These are phyloP conservation scores for Nettapus auritus DNA, from an alignment of 2,113 vertebrate species.

Conservation along the genomic window DNA sequence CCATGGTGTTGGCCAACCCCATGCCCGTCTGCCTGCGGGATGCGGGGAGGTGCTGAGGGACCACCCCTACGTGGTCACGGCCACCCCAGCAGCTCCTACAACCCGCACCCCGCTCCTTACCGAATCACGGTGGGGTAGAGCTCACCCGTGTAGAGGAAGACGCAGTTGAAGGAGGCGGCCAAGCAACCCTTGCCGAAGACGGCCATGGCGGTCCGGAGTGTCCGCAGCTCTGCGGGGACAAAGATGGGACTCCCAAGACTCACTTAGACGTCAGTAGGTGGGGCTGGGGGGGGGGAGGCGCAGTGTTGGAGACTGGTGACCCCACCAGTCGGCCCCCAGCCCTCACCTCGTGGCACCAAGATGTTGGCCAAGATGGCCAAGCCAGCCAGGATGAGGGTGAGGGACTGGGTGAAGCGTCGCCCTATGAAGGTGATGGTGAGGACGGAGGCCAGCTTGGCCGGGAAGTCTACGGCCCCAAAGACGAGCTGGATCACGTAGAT, in stretches of 20 bases:
- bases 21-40: conserved; percentile 38
- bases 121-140: conserved; percentile 42
- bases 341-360: conserved; percentile 19
- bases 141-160: conserved; percentile 40
- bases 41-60: accelerated
- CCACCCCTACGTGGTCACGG: accelerated
- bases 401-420: conserved; percentile 67
- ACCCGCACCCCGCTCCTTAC: not conserved
- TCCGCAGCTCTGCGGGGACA: not conserved
- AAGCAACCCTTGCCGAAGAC: conserved; percentile 36
- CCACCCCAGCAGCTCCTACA: accelerated
- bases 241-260: not conserved
- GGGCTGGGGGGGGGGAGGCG: conserved; percentile 44
- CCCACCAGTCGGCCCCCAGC: too few species aligned
- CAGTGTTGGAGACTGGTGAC: conserved; percentile 48
- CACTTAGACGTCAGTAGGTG: accelerated
- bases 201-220: not conserved
- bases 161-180: conserved; percentile 42
- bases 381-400: conserved; percentile 78
- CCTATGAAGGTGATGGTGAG: conserved; percentile 74
- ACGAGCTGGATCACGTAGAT: conserved; percentile 89
- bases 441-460: conserved; percentile 82
- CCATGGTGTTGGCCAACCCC: conserved; percentile 47
- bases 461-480: conserved; percentile 88
- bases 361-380: conserved; percentile 66